A percentile compares a stretch with the other conserved stretches of the same genome.
phyloP scores from a whole-genome alignment of 2,888 invertebrate species.

The Patella ulyssiponensis region DNA sequence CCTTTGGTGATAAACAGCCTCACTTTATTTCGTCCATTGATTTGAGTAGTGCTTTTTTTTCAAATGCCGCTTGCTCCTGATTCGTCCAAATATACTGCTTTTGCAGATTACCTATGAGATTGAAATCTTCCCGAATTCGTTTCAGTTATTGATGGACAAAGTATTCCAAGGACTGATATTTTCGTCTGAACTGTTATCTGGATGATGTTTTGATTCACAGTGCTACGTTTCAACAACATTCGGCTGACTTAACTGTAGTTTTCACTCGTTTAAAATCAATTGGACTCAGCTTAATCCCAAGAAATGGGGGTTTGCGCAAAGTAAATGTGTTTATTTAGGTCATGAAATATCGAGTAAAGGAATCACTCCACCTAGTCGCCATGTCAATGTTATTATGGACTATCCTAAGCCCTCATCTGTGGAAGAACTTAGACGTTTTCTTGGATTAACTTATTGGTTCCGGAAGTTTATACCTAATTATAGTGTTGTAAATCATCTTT shows the following conservation, averaged over 20 bases:
- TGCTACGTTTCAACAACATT: too few species aligned
- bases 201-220: too few species aligned
- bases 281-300: constrained; percentile 25
- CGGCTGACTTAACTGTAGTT: too few species aligned
- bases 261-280: too few species aligned
- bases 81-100: constrained; percentile 27
- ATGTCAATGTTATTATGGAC: constrained; percentile 10
- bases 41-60: constrained; percentile 39
- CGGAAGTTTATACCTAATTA: constrained; percentile 32
- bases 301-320: constrained; percentile 29
- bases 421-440: constrained; percentile 28
- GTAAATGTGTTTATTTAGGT: constrained; percentile 25
- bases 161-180: constrained; percentile 31
- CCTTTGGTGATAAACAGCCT: constrained; percentile 34
- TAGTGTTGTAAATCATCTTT: constrained; percentile 18
- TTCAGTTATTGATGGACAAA: constrained; percentile 41
- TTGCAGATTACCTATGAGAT: constrained; percentile 39
- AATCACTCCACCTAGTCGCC: constrained; percentile 17
- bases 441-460: constrained; percentile 33
- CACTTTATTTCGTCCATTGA: constrained; percentile 38
- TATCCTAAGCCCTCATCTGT: constrained; percentile 17
- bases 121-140: constrained; percentile 31
- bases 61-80: constrained; percentile 24
- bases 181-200: constrained; percentile 10
- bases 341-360: constrained; percentile 28